Evolutionary conservation across 2,888 invertebrate genomes (phyloP).

Genomic region (Serrognathus titanus): DNA sequence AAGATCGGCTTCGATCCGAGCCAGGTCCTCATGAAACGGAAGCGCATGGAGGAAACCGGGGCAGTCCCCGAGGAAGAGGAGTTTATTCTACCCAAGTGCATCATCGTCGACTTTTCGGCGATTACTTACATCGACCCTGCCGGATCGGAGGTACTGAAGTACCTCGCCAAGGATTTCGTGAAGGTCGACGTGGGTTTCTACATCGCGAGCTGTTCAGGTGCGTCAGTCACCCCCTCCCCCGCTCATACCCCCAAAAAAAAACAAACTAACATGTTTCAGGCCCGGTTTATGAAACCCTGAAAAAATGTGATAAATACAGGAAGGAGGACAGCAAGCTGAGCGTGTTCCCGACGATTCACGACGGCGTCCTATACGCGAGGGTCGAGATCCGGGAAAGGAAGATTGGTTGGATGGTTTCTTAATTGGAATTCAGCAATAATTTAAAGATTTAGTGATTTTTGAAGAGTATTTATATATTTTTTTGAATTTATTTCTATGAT

Average conservation of each 20-base stretch:
- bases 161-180: conserved; percentile 56
- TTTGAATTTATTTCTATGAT: too few relatives aligned
- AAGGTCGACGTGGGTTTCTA: conserved; percentile 56
- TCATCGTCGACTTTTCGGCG: conserved; percentile 68
- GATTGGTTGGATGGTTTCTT: not conserved
- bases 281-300: conserved; percentile 63
- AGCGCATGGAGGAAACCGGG: conserved; percentile 29
- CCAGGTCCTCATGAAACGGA: conserved; percentile 43
- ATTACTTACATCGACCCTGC: conserved; percentile 69
- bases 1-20: conserved; percentile 52
- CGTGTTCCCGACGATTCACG: conserved; percentile 68
- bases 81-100: conserved; percentile 46
- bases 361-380: conserved; percentile 57
- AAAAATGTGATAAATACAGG: conserved; percentile 57
- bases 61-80: conserved; percentile 27
- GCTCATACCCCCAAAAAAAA: conserved; percentile 25
- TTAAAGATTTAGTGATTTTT: too few relatives aligned
- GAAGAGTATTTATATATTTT: too few relatives aligned
- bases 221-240: conserved; percentile 22
- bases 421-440: too few relatives aligned
- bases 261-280: conserved; percentile 47
- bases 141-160: conserved; percentile 60
- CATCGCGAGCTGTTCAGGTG: conserved; percentile 65
- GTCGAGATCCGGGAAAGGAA: conserved; percentile 4
- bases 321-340: conserved; percentile 53